Base-by-base conservation (phyloP, 2,888 invertebrate species). In the Eristalis pertinax region DNA sequence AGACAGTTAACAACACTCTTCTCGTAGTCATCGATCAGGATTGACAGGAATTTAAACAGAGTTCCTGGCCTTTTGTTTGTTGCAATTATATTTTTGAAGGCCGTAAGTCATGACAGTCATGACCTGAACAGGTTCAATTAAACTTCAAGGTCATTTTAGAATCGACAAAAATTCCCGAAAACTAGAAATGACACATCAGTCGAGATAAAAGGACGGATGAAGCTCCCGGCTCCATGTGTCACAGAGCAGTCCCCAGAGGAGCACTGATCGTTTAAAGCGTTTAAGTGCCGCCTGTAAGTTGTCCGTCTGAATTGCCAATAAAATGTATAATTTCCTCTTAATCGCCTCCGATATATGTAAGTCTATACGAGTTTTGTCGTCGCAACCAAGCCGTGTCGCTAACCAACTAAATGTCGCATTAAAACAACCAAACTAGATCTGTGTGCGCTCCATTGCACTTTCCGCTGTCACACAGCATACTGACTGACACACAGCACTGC, bases 401-500 rank as follows among this genome's bases (percentile, higher is more conserved):
- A 62, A 73, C 72, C 43, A 73, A 35, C 65, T 11, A 77, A 81
- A 83, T 87, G 83, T 83, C 86, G 79, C 72, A 72, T 87, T 67
- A 72, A 86, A 87, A 79, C 72, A 58, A 63, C 74, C 67, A 11
- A 70, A 26, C 79, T 70, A 56, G 58, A 26, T 75, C 58, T 69
- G 43, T 73, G 43, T 41, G 35, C 78, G 38, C 63, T 78, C 38
- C 43, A 72, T 79, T 83, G 69, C 78, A 72, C 65, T 86, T 75
- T 73, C 68, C 32, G 38, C 60, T 77, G 72, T 64, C 81, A 63
- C 65, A 81, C 76, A 79, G 68, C 50, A 64, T 29, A 76, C 76
- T 63, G 58, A 73, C n/a, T n/a, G n/a, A n/a, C n/a, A n/a, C 64
- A 63, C 22, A 65, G 11, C 64, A 67, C 64, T 60, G 70, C 63